Percentiles rank a stretch among this genome's conserved stretches.
phyloP scores from a whole-genome alignment of 2,888 invertebrate genomes.

The Campopleginae sp. region DNA sequence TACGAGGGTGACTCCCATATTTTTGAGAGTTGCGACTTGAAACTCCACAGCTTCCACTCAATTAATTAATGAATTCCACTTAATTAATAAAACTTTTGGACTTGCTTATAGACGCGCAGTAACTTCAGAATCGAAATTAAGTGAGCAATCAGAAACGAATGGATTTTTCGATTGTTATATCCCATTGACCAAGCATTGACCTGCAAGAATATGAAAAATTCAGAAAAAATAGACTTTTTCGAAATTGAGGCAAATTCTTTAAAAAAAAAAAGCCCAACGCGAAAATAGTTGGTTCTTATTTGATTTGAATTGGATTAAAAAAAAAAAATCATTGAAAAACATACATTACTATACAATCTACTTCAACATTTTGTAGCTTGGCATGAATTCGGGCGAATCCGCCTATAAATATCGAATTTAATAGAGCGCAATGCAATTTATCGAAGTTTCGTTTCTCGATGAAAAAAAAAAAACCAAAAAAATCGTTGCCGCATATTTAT shows the following conservation, averaged over 20 bases:
- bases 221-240: no score
- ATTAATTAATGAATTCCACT: background rate
- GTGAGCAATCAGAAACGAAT: background rate
- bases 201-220: background rate
- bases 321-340: background rate
- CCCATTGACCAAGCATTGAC: no score
- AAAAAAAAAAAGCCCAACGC: no score
- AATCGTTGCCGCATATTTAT: background rate
- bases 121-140: background rate
- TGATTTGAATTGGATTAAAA: background rate
- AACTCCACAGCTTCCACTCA: background rate
- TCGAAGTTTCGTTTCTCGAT: background rate
- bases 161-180: background rate
- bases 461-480: background rate
- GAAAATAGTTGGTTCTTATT: background rate
- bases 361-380: background rate
- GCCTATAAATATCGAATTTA: conserved; percentile 3
- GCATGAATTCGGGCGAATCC: background rate
- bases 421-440: background rate
- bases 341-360: conserved; percentile 4
- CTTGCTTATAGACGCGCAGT: background rate
- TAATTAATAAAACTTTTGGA: background rate
- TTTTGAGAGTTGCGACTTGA: background rate
- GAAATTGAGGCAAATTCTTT: no score
- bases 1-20: conserved; percentile 1